phyloP scores from a whole-genome alignment of 2,113 vertebrate species.

The Elachura formosa region DNA sequence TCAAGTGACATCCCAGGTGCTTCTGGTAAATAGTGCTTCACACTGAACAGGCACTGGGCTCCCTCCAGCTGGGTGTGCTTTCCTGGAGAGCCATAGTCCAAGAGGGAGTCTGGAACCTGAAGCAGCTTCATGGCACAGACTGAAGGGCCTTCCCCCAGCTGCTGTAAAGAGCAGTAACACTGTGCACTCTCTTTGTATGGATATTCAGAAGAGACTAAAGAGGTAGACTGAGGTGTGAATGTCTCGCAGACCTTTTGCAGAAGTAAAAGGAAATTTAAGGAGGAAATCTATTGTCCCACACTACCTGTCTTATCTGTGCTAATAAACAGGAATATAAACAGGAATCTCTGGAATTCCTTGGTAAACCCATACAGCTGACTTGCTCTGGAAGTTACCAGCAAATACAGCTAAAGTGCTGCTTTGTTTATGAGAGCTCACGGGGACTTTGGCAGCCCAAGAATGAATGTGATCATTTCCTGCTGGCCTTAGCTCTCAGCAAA shows the following conservation, averaged over 20 bases:
- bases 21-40: not conserved
- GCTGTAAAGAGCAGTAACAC: not conserved
- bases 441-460: not conserved
- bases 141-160: not conserved
- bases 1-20: not conserved
- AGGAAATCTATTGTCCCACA: not conserved
- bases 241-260: not conserved
- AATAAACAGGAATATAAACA: not conserved
- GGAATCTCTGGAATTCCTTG: constrained; percentile 8
- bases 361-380: not conserved
- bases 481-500: not conserved
- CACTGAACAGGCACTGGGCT: not conserved
- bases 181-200: not conserved
- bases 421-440: not conserved
- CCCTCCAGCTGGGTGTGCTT: not conserved
- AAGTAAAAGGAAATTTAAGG: not conserved
- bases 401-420: not conserved
- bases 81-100: not conserved
- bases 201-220: not conserved
- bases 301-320: not conserved
- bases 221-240: not conserved
- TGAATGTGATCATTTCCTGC: not conserved
- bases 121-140: not conserved
- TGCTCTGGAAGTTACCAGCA: not conserved
- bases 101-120: not conserved